Evolutionary conservation across 1,140 invertebrate genomes (phyloP), one percentile per base, ranked within the genome.

Genomic region (Araneus ventricosus): DNA sequence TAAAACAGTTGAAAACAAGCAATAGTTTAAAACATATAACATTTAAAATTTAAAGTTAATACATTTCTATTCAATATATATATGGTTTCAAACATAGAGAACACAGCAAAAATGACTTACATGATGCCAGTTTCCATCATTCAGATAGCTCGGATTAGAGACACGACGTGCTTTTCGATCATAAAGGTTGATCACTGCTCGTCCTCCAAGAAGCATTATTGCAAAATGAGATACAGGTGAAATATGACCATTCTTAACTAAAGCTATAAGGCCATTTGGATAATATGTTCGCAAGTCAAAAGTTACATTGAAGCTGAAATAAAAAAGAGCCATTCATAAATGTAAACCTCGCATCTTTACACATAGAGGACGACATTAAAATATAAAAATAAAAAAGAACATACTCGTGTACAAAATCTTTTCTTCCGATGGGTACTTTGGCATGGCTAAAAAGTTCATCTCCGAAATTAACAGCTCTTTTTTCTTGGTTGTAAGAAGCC

Each of bases 271-370:
- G 61, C 98, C 98, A 94, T 98, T 97, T 0, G 97, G 96, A 95
- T 98, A 97, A 94, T 97, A 98, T 0, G 98, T 99, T 41, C 98
- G 96, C 94, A 99, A 98, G 94, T 98, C 97, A 94, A 99, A 97
- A 88, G 97, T 97, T 7, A 94, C 37, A 10, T 96, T 96, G 94
- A 98, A 98, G 41, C 95, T 95, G 94, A 86, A 95, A 94, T 90
- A 67, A 82, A 91, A 88, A 37, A 34, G 90, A 92, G 39, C 39
- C 57, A 75, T 20, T 37, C 37, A 75, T 63, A 8, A 8, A n/a
- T 67, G 6, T n/a, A 67, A n/a, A 67, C 14, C 10, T 52, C 45
- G 17, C 17, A 52, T 14, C 45, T 7, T 14, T 14, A 52, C 17
- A 52, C 45, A 52, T 52, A 2, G 17, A 2, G 17, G 3, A 52